These are phyloP conservation scores for Drosophila sp. DNA, from an alignment of 1,140 invertebrate species.

Conservation along the genomic window DNA sequence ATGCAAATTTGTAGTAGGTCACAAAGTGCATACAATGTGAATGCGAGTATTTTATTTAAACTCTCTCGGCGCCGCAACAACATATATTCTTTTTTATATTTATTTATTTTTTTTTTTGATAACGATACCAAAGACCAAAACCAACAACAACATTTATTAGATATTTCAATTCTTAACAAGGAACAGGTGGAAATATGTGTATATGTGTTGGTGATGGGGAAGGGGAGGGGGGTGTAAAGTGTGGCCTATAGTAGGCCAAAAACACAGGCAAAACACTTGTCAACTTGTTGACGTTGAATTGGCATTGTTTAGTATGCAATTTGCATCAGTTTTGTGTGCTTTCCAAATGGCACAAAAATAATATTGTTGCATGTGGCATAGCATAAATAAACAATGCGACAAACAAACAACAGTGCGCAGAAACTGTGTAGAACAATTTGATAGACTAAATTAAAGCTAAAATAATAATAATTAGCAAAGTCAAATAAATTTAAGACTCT, in stretches of 20 bases:
- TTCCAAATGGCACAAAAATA: background rate
- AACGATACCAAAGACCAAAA: constrained; percentile 7
- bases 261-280: constrained; percentile 10
- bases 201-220: too few relatives aligned
- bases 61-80: constrained; percentile 53
- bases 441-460: background rate
- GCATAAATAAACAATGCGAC: background rate
- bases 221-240: background rate
- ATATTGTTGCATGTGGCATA: background rate
- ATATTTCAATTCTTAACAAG: constrained; percentile 19
- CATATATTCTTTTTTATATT: constrained; percentile 14
- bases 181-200: background rate
- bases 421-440: background rate
- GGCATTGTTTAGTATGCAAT: constrained; percentile 26
- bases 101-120: background rate
- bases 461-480: background rate
- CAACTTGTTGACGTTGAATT: constrained; percentile 32
- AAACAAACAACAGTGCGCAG: background rate
- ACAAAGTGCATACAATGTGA: constrained; percentile 60
- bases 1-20: constrained; percentile 76
- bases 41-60: constrained; percentile 65
- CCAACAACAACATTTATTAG: constrained; percentile 28
- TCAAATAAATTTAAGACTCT: background rate
- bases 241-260: too few relatives aligned
- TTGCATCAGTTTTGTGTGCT: constrained; percentile 10